Conservation (phyloP, 2,113 vertebrate species). For the Pholis gunnellus region DNA sequence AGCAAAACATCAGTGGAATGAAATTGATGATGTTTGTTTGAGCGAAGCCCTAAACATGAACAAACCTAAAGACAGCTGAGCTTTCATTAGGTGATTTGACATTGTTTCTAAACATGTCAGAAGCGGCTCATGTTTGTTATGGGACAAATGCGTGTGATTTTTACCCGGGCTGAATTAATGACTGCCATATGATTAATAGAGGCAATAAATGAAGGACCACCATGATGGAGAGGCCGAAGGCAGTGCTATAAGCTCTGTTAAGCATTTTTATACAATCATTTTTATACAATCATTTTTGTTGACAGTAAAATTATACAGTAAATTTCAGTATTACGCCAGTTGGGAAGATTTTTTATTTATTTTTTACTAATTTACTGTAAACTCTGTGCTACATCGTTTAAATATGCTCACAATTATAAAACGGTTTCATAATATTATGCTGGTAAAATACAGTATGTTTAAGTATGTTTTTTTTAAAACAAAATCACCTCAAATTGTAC, state of each 20-base stretch:
- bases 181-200: slow-evolving; percentile 74
- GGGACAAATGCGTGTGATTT: slow-evolving; percentile 51
- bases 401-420: slow-evolving; percentile 12
- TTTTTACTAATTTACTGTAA: slow-evolving; percentile 3
- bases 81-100: slow-evolving; percentile 73
- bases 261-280: not conserved
- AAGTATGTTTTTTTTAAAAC: not conserved
- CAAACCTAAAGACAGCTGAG: slow-evolving; percentile 45
- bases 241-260: not conserved
- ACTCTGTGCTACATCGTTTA: not conserved
- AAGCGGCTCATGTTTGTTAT: slow-evolving; percentile 59
- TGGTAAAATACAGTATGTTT: slow-evolving; percentile 15
- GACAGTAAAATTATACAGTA: slow-evolving; percentile 21
- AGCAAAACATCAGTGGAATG: slow-evolving; percentile 33
- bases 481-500: not conserved
- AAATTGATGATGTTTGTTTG: slow-evolving; percentile 75
- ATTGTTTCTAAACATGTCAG: slow-evolving; percentile 72
- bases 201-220: slow-evolving; percentile 71
- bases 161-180: slow-evolving; percentile 62
- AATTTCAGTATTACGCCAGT: slow-evolving; percentile 10
- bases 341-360: not conserved
- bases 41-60: slow-evolving; percentile 60
- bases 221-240: slow-evolving; percentile 45
- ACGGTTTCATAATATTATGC: not conserved
- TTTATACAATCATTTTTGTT: slow-evolving; percentile 57